Base-by-base conservation (phyloP, 2,113 vertebrate species). In the Atractosteus spatula region DNA sequence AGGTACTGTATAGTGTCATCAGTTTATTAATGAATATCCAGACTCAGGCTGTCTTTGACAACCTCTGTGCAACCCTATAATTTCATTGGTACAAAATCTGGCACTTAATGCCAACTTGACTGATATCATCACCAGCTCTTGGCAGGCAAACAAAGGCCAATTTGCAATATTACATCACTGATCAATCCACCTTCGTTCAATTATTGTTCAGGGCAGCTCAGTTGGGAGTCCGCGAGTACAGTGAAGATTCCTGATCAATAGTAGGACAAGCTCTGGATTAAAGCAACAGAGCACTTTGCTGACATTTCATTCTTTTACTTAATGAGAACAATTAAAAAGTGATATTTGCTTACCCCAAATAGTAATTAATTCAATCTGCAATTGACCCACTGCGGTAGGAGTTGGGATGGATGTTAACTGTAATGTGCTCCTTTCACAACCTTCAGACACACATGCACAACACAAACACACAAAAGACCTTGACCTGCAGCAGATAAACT, bases 261-360 rank as follows among this genome's bases (percentile, higher is more conserved):
- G 43, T 29, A 41, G 29, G 56, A 73, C 64, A 41, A 70, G 55
- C 3, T 44, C 61, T 47, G 66, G 63, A 69, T 71, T 73, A 75
- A 68, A 62, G 67, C 70, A 77, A 74, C 69, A 62, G 43, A 14
- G 63, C 41, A 17, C 63, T 17, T 59, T 68, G 63, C 64, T 69
- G 75, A 76, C 74, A 74, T 57, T 42, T 66, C 74, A 44, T 56
- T 66, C 56, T 62, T 43, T 68, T 45, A 55, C 66, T 81, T 86
- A 82, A 86, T 84, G 81, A 82, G 75, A 82, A 85, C 88, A 90
- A 91, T 91, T 90, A 89, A 87, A 89, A 83, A 78, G 72, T 81
- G 79, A 86, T 86, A 84, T 74, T 69, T 55, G 56, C 57, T 7
- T 41, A 55, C 77, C 75, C 78, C 76, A 66, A 29, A 76, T 72